Evolutionary conservation across 92 coral and sea anemone genomes (phyloP), one percentile per base, ranked within the genome.

Genomic region (Bergia puertoricense): DNA sequence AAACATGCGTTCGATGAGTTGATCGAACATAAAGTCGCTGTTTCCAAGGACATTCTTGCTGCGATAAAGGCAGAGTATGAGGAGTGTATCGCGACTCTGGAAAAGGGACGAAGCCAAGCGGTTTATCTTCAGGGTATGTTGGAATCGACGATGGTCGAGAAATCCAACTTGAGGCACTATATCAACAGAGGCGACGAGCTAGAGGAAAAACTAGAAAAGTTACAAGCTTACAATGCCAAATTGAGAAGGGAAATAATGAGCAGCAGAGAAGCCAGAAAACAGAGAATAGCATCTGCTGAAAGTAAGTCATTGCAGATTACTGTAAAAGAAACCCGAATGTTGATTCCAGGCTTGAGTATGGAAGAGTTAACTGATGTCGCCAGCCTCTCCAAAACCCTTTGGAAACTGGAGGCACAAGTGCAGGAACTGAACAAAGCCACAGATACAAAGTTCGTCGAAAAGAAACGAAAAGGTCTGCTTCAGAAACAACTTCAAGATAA

Each of bases 1-100:
- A 97, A 91, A 91, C 92, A 94, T 69, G 97, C 98, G 4, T 97
- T 97, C 80, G 97, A 94, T 76, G 96, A 95, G 90, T 77, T 97
- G 51, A 90, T 97, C 4, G 98, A 94, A 78, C 85, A 85, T 68
- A 94, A 95, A 81, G 92, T 95, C 59, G 95, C 89, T 8, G 93
- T 94, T 18, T 97, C 88, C 88, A 97, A 97, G 89, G 81, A 95
- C 44, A 66, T 95, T 38, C 85, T 97, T 57, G 85, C 99, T 5
- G 93, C 92, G 23, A 88, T 97, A 23, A 97, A 97, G 85, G 97
- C 96, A 2, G 98, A 97, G 79, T 97, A 92, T 79, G 95, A 95
- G 80, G 92, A 92, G 65, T 91, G 96, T 46, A 93, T 97, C 54
- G 92, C 85, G 68, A 96, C 98, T 68, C 79, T 97, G 67, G 98